Conservation (phyloP, 2,888 invertebrate genomes). For the Pomacea canaliculata region DNA sequence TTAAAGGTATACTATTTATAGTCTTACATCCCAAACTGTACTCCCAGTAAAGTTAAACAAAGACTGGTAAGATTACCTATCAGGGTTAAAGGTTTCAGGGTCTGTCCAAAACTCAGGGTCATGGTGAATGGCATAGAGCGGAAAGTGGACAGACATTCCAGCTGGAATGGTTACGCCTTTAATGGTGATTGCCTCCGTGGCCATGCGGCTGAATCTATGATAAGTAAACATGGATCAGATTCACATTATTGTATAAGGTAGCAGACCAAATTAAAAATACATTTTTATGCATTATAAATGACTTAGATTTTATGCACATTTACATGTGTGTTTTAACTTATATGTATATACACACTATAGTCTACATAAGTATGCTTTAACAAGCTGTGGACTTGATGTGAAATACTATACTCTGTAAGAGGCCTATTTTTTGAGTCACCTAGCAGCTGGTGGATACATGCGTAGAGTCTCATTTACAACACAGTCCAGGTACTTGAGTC, state of each 20-base stretch:
- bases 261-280: too few species aligned
- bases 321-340: too few species aligned
- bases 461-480: not conserved
- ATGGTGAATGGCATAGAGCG: not conserved
- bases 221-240: too few species aligned
- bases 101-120: constrained; percentile 1
- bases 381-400: too few species aligned
- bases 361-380: too few species aligned
- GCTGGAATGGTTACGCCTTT: not conserved
- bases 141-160: not conserved
- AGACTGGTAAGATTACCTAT: not conserved
- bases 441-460: not conserved
- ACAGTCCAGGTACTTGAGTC: constrained; percentile 1
- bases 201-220: not conserved
- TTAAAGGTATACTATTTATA: too few species aligned
- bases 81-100: not conserved
- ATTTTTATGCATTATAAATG: too few species aligned
- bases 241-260: too few species aligned
- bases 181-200: not conserved
- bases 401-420: not conserved
- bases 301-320: too few species aligned
- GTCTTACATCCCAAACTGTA: too few species aligned
- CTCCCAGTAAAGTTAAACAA: too few species aligned
- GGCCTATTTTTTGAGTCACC: not conserved
- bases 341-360: too few species aligned